Conservation (phyloP, 2,113 vertebrate genomes). For the Carollia perspicillata region DNA sequence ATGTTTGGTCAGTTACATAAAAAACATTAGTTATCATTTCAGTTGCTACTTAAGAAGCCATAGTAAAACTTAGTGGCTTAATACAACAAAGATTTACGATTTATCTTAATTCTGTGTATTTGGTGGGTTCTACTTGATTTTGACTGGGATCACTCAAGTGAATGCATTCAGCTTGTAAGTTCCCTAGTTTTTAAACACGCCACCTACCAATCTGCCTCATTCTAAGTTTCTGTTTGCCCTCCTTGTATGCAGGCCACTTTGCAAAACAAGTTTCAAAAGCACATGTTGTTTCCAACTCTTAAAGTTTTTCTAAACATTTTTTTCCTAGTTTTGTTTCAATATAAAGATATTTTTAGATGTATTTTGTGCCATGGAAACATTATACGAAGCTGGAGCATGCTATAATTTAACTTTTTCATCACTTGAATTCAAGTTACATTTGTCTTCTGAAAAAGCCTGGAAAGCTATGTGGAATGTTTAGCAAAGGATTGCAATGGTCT, state of each 20-base stretch:
- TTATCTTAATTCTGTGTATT: not conserved
- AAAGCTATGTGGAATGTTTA: not conserved
- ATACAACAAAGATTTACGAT: not conserved
- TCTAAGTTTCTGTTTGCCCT: not conserved
- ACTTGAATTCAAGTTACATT: not conserved
- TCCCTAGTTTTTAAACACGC: not conserved
- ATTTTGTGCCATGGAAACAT: not conserved
- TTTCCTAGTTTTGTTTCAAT: not conserved
- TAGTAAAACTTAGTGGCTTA: not conserved
- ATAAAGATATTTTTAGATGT: not conserved
- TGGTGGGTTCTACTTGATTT: not conserved
- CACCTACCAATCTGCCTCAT: not conserved
- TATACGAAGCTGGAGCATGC: not conserved
- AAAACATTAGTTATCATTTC: not conserved
- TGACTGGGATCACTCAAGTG: not conserved
- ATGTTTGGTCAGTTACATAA: not conserved
- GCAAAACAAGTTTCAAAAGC: not conserved
- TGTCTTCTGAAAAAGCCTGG: not conserved
- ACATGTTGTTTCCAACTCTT: not conserved
- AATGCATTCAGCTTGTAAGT: not conserved
- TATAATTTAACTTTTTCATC: not conserved
- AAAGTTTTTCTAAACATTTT: not conserved
- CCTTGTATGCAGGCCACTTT: not conserved
- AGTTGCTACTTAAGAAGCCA: not conserved
- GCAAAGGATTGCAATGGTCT: not conserved